phyloP scores from a whole-genome alignment of 1,140 invertebrate species.

The Caenorhabditis latens region DNA sequence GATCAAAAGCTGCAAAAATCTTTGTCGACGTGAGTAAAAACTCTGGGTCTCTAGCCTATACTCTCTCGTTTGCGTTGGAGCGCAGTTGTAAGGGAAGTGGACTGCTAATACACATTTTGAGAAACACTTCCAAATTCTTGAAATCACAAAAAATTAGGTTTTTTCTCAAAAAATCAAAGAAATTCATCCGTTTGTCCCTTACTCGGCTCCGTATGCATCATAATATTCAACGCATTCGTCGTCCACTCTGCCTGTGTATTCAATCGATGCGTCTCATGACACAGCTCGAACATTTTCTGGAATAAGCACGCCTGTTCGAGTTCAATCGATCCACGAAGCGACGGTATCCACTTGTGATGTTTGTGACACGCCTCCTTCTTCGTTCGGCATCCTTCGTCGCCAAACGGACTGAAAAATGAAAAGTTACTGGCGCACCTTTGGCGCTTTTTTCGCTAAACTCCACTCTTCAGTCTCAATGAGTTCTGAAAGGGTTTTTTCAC shows the following conservation, averaged over 20 bases:
- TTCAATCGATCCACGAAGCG: slow-evolving; percentile 6
- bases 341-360: slow-evolving; percentile 16
- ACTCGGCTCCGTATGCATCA: neutral
- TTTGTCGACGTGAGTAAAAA: too few relatives aligned
- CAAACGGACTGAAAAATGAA: slow-evolving; percentile 15
- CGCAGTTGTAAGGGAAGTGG: too few relatives aligned
- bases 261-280: neutral
- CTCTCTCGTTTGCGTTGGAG: too few relatives aligned
- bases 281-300: slow-evolving; percentile 4
- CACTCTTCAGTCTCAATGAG: neutral
- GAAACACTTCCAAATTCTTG: too few relatives aligned
- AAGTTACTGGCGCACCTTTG: neutral
- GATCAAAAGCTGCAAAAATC: too few relatives aligned
- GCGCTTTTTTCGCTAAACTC: too few relatives aligned
- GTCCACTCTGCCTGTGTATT: neutral
- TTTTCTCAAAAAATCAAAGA: too few relatives aligned
- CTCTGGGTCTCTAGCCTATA: too few relatives aligned
- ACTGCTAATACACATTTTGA: too few relatives aligned
- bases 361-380: neutral
- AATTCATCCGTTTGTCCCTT: neutral
- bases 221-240: neutral
- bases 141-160: too few relatives aligned
- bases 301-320: slow-evolving; percentile 4
- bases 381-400: slow-evolving; percentile 3
- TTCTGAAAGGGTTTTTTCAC: too few relatives aligned